A percentile compares a stretch with the other conserved stretches of the same genome.
Evolutionary conservation across 2,113 vertebrate genomes (phyloP).

Genomic region (Cranoglanis bouderius): DNA sequence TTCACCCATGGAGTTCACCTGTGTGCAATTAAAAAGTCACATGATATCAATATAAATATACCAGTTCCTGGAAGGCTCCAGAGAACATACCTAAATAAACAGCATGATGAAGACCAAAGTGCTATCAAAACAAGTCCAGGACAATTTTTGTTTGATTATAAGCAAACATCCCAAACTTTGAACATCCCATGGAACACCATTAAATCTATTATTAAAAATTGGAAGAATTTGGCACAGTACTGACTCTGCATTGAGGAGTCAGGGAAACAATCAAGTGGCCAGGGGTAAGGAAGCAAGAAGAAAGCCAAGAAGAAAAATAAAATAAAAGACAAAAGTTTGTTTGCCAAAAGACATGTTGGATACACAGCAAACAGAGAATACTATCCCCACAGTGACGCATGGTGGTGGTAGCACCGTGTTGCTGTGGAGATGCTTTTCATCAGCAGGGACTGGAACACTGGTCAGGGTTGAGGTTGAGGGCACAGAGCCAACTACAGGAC

Average conservation of each 20-base stretch:
- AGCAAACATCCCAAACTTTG: neutral
- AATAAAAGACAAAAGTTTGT: no score
- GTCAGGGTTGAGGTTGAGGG: no score
- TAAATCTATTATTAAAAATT: neutral
- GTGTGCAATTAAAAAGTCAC: neutral
- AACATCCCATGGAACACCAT: neutral
- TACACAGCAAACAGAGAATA: neutral
- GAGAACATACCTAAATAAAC: no score
- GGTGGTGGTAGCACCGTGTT: neutral
- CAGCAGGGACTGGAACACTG: no score
- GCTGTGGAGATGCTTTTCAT: neutral
- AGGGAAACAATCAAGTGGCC: neutral
- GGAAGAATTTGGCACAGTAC: neutral
- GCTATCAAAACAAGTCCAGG: neutral
- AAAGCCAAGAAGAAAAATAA: no score
- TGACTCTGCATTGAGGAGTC: neutral
- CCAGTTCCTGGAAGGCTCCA: neutral
- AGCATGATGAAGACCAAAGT: no score
- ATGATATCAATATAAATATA: neutral
- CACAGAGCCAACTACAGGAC: no score
- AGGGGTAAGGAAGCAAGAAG: neutral
- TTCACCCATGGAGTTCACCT: neutral
- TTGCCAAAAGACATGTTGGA: neutral
- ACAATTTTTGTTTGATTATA: neutral
- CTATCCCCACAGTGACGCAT: neutral